Base-by-base conservation (phyloP, 2,113 vertebrate species). In the Leucosticte australis region DNA sequence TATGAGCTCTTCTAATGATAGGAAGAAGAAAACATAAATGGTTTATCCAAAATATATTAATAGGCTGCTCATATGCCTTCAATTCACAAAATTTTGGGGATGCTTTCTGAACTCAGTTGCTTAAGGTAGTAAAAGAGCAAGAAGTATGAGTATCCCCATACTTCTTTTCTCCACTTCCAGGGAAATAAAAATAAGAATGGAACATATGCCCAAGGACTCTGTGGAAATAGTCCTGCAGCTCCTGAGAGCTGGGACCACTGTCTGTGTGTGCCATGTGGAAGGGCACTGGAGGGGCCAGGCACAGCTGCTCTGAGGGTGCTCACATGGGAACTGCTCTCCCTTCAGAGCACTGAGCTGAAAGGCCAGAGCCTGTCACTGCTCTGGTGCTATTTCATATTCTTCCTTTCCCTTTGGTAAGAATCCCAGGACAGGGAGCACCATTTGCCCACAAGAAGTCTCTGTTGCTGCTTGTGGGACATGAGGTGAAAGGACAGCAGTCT, bases 361-460 rank as follows among this genome's bases (percentile, higher is more conserved):
- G 17, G 4, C 23, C 60, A 68, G 15, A 50, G 35, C 7, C 56
- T 56, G 9, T 26, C 19, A 8, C 22, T 76, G 11, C 17, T n/a
- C 30, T 80, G 41, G 5, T 64, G 37, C 35, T 83, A 24, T 63
- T 92, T 84, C 23, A 78, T 84, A 37, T 56, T 86, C 10, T 83
- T 65, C 31, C 27, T 65, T 52, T 60, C 22, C 33, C 19, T 56
- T 47, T 62, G 64, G 15, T 4, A 15, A 50, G 9, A 30, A 39
- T 33, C 20, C 23, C 42, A 70, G 64, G 23, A 4, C 26, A 74
- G 27, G 21, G 47, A 65, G 24, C 0, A 0, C 47, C 4, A 27
- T 59, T 56, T 75, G 26, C 52, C 37, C 6, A 3, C 6, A 23
- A 37, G 37, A 77, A 69, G 22, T 13, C 28, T 22, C 24, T 2